phyloP scores from a whole-genome alignment of 2,797 vertebrate genomes.

The Sebastes miniatus region DNA sequence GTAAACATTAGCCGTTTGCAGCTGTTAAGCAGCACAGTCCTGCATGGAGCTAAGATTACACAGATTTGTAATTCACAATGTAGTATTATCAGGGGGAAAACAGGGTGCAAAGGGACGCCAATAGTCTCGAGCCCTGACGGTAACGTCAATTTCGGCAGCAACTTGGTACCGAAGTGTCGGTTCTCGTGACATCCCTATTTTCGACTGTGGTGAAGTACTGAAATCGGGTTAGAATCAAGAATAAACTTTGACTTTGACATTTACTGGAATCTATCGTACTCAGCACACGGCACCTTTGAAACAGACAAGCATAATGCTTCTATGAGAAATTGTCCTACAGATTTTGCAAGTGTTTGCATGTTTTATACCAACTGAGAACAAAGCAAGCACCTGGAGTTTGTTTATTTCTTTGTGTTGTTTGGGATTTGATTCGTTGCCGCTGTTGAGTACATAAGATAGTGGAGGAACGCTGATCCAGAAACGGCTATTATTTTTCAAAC shows the following conservation, averaged over 20 bases:
- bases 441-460: not conserved
- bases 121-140: no score
- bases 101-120: no score
- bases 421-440: not conserved
- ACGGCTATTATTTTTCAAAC: not conserved
- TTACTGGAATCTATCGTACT: not conserved
- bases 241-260: not conserved
- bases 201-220: not conserved
- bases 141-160: no score
- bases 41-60: no score
- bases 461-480: not conserved
- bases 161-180: no score
- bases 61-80: no score
- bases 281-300: not conserved
- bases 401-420: not conserved
- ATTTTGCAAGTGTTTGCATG: not conserved
- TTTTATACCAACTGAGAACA: conserved; percentile 13
- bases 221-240: not conserved
- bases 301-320: not conserved
- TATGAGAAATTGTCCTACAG: not conserved
- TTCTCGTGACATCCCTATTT: not conserved
- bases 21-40: no score
- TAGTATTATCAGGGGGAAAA: no score
- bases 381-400: conserved; percentile 23
- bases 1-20: no score